phyloP scores from a whole-genome alignment of 2,113 vertebrate species.

The Chaetops frenatus region DNA sequence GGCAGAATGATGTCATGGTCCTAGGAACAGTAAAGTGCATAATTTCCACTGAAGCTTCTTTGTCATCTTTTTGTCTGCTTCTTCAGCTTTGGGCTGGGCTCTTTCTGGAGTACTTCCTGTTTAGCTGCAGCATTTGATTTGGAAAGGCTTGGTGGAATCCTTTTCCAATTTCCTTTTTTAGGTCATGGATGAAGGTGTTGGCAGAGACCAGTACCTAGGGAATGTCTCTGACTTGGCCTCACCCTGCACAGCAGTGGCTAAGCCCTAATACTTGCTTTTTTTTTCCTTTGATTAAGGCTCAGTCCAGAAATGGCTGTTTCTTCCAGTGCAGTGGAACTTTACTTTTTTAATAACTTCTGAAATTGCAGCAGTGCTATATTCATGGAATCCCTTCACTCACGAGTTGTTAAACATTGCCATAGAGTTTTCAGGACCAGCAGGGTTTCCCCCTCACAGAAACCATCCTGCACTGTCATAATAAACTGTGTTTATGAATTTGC shows the following conservation, averaged over 20 bases:
- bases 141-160: background rate
- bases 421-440: background rate
- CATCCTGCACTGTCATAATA: background rate
- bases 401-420: rapidly evolving
- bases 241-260: background rate
- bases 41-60: background rate
- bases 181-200: background rate
- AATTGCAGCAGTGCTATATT: background rate
- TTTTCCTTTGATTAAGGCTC: background rate
- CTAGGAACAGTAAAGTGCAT: background rate
- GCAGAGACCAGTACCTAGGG: background rate
- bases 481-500: background rate
- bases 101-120: background rate
- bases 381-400: background rate
- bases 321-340: background rate
- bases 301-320: background rate
- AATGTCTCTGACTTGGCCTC: background rate
- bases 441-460: background rate
- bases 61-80: background rate
- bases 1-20: background rate
- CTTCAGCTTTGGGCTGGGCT: background rate
- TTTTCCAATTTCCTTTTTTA: background rate
- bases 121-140: background rate
- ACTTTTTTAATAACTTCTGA: background rate
- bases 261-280: background rate